Evolutionary conservation across 1,140 invertebrate species (phyloP).

Genomic region (Anadara kagoshimensis): DNA sequence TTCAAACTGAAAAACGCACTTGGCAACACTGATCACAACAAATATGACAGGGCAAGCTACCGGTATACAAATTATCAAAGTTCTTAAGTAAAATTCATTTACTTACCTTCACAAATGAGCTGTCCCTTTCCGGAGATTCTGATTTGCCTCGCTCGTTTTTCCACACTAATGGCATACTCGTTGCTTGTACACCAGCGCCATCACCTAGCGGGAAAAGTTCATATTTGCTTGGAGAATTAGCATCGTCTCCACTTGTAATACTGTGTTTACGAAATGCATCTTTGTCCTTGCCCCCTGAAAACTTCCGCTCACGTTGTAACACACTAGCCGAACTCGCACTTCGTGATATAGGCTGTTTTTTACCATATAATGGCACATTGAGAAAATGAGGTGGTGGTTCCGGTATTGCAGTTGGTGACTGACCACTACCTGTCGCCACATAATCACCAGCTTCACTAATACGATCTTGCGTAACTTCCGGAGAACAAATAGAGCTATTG

Average conservation of each 20-base stretch:
- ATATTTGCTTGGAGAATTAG: conserved; percentile 31
- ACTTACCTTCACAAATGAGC: conserved; percentile 54
- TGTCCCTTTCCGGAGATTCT: conserved; percentile 54
- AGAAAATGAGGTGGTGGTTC: conserved; percentile 44
- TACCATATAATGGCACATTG: conserved; percentile 41
- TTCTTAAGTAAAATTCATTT: too few relatives aligned
- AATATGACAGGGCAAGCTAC: too few relatives aligned
- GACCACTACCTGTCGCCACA: neutral
- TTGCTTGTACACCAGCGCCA: conserved; percentile 46
- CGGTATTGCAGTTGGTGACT: conserved; percentile 40
- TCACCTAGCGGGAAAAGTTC: conserved; percentile 52
- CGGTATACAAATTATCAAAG: too few relatives aligned
- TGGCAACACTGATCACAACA: too few relatives aligned
- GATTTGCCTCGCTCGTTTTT: conserved; percentile 50
- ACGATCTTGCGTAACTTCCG: too few relatives aligned
- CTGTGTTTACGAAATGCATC: conserved; percentile 57
- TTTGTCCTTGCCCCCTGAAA: conserved; percentile 36
- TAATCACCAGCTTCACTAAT: too few relatives aligned
- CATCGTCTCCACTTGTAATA: conserved; percentile 54
- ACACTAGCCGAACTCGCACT: conserved; percentile 66
- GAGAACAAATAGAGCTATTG: too few relatives aligned
- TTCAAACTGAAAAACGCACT: too few relatives aligned
- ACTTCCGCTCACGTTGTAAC: conserved; percentile 48
- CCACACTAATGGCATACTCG: conserved; percentile 60
- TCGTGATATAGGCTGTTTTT: conserved; percentile 53